Percentiles rank a stretch among this genome's conserved stretches.
phyloP scores from a whole-genome alignment of 2,888 invertebrate species.

The Herminia tarsipennalis region DNA sequence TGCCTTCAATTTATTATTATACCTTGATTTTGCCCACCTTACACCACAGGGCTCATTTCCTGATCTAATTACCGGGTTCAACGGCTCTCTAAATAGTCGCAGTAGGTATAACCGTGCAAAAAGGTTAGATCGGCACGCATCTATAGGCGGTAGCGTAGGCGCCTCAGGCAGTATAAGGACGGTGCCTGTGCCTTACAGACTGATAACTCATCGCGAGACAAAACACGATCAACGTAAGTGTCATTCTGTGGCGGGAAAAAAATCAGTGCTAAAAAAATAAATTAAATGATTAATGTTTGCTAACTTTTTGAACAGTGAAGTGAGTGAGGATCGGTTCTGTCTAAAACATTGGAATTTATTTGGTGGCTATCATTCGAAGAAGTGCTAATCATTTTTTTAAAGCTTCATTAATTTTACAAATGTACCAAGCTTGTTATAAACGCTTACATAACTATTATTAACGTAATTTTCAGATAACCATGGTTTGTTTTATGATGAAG shows the following conservation, averaged over 20 bases:
- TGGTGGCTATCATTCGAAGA: no score
- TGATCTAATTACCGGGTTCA: conserved; percentile 20
- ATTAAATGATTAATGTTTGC: background rate
- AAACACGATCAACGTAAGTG: conserved; percentile 72
- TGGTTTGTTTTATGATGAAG: no score
- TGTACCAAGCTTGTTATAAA: no score
- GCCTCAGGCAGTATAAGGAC: conserved; percentile 70
- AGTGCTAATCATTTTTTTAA: no score
- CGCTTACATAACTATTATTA: no score
- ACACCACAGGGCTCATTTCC: no score
- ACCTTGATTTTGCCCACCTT: background rate
- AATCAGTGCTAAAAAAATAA: conserved; percentile 16
- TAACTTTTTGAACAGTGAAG: conserved; percentile 25
- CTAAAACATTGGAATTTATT: background rate
- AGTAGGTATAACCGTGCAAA: conserved; percentile 17
- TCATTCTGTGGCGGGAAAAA: conserved; percentile 17
- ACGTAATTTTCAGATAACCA: no score
- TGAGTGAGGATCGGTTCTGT: conserved; percentile 27
- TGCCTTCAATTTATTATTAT: no score
- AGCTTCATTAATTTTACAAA: no score
- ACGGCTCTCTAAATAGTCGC: conserved; percentile 4
- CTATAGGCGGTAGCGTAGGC: conserved; percentile 64
- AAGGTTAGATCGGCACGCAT: conserved; percentile 27
- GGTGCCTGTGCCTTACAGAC: conserved; percentile 45
- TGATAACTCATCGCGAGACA: conserved; percentile 68